Evolutionary conservation across 2,797 vertebrate species (phyloP), one percentile per base, ranked within the genome.

Genomic region (Perodicticus potto): DNA sequence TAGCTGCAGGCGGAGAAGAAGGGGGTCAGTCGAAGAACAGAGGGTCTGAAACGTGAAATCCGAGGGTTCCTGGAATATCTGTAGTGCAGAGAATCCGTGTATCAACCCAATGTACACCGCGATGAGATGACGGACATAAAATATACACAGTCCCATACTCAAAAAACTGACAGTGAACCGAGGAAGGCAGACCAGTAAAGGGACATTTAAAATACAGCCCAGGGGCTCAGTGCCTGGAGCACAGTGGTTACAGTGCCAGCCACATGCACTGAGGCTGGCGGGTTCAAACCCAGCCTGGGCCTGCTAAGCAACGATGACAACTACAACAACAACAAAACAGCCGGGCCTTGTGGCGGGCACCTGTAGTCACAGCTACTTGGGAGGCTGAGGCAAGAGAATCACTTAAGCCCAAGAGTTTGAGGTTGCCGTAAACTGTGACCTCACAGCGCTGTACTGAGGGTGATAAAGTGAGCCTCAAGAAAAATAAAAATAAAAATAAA

Each of bases 131-230:
- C 37, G 76, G 76, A 74, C 43, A 55, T 70, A 83, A 96, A 91
- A 61, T 14, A 65, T 40, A 65, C 16, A 10, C 19, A 55, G 43
- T 80, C 67, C 87, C 82, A 63, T 57, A 61, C 19, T 94, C 49
- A 84, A 92, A 83, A 40, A 96, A 94, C 29, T 40, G 90, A 67
- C 19, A 86, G 34, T 78, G 25, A 91, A 29, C 34, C 90, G 19
- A 92, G 84, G 27, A 89, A 87, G 45, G 55, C 29, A 20, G 25
- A 29, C 34, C 45, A 82, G 34, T 83, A 84, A 90, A 90, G 90
- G 11, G 20, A 69, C 8, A 49, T 45, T 63, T 92, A 57, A 84
- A 90, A 81, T 80, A 69, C 6, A 95, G 59, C 11, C 32, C n/a
- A 85, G 0, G 63, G 49, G 49, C 14, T 53, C 3, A 14, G 49